phyloP scores from a whole-genome alignment of 2,888 invertebrate species.

The Bombyx huttoni region DNA sequence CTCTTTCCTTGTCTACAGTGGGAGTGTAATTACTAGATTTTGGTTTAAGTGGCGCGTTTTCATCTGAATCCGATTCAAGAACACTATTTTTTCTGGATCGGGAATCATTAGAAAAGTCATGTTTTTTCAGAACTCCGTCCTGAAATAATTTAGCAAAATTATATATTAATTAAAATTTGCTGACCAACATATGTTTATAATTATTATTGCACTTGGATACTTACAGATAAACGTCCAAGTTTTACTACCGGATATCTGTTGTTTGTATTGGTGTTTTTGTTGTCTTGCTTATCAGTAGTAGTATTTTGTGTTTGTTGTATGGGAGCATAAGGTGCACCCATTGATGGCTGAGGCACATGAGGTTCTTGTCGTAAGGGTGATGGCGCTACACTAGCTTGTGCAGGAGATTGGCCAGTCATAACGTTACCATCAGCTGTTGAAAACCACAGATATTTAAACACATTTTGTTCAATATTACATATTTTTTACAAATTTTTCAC shows the following conservation, averaged over 20 bases:
- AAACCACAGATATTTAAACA: not conserved
- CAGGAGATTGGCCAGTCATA: conserved; percentile 72
- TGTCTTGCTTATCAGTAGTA: conserved; percentile 43
- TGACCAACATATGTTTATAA: not conserved
- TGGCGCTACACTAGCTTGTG: conserved; percentile 75
- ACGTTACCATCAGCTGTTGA: conserved; percentile 45
- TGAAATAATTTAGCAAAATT: conserved; percentile 15
- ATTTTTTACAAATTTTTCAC: not conserved
- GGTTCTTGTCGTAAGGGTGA: conserved; percentile 65
- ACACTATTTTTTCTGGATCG: conserved; percentile 55
- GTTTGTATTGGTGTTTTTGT: conserved; percentile 36
- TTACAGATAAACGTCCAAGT: conserved; percentile 63
- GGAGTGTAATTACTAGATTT: conserved; percentile 39
- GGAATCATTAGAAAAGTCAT: conserved; percentile 43
- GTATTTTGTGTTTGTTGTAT: conserved; percentile 32
- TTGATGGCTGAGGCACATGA: conserved; percentile 63
- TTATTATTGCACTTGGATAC: conserved; percentile 9
- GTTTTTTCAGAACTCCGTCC: conserved; percentile 64
- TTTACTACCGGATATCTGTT: conserved; percentile 63
- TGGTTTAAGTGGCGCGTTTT: conserved; percentile 55
- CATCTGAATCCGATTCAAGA: conserved; percentile 63
- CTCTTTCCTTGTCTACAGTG: conserved; percentile 59
- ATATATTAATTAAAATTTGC: not conserved
- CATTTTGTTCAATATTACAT: not conserved
- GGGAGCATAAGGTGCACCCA: conserved; percentile 56